A percentile compares a stretch with the other conserved stretches of the same genome.
Conservation (phyloP, 2,797 vertebrate genomes). For the Astyanax mexicanus region DNA sequence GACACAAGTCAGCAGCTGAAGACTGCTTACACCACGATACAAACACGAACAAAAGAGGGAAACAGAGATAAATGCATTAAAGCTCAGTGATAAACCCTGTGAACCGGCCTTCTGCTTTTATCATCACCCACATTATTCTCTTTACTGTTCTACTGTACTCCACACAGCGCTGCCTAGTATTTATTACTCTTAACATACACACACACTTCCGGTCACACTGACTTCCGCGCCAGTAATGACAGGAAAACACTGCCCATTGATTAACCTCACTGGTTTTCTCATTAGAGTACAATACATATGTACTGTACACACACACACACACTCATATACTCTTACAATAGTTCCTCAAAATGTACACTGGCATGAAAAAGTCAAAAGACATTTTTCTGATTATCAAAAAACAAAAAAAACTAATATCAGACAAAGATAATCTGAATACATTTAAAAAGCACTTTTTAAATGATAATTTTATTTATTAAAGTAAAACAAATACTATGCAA, state of each 20-base stretch:
- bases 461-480: too few species aligned
- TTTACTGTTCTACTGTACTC: neutral
- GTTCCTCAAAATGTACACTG: too few species aligned
- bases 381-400: too few species aligned
- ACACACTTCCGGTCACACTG: neutral
- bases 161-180: neutral
- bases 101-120: slow-evolving; percentile 6
- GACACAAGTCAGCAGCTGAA: neutral
- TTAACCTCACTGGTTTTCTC: neutral
- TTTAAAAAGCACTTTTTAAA: too few species aligned
- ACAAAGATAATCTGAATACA: too few species aligned
- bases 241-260: neutral
- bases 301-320: too few species aligned
- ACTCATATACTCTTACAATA: too few species aligned
- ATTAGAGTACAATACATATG: too few species aligned
- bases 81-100: neutral
- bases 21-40: neutral
- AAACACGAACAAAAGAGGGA: slow-evolving; percentile 4
- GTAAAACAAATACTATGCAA: too few species aligned
- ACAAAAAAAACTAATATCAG: too few species aligned
- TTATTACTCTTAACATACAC: neutral
- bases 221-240: neutral
- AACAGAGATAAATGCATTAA: neutral
- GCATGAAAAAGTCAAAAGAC: too few species aligned
- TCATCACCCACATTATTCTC: neutral